phyloP scores from a whole-genome alignment of 2,888 invertebrate genomes.

The Protophormia terraenovae region DNA sequence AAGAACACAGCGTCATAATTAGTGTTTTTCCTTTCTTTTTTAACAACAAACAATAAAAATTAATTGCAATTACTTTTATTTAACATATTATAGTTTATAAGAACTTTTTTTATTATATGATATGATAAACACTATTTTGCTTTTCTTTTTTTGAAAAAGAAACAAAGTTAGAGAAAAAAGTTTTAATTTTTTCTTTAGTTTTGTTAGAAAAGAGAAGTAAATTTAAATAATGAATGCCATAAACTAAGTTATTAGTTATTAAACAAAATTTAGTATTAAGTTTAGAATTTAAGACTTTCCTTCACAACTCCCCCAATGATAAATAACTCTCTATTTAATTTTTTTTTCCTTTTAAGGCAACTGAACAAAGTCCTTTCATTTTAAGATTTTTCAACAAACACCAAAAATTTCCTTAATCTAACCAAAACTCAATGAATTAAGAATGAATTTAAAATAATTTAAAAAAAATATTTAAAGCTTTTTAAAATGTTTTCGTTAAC shows the following conservation, averaged over 20 bases:
- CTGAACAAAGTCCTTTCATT: constrained; percentile 21
- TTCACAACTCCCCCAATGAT: neutral
- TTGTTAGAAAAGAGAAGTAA: constrained; percentile 20
- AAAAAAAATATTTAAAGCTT: constrained; percentile 41
- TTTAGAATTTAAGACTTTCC: neutral
- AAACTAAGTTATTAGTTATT: constrained; percentile 80
- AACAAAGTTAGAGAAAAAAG: constrained; percentile 51
- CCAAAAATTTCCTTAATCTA: neutral
- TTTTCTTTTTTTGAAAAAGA: neutral
- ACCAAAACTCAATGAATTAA: constrained; percentile 4
- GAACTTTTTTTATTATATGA: constrained; percentile 50
- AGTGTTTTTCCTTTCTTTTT: too few relatives aligned
- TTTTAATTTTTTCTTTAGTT: constrained; percentile 52
- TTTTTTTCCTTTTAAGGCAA: neutral
- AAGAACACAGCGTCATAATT: constrained; percentile 65
- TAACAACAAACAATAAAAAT: neutral
- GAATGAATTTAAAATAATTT: constrained; percentile 19
- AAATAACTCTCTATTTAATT: neutral
- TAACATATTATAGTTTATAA: constrained; percentile 21
- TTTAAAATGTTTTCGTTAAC: constrained; percentile 29
- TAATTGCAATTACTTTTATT: constrained; percentile 66
- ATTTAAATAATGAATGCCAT: constrained; percentile 74
- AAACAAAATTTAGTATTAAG: constrained; percentile 67
- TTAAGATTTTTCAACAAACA: neutral
- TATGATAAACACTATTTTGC: constrained; percentile 53